These are phyloP conservation scores for Pristionchus entomophagus DNA, from an alignment of 2,888 invertebrate genomes.

Conservation along the genomic window DNA sequence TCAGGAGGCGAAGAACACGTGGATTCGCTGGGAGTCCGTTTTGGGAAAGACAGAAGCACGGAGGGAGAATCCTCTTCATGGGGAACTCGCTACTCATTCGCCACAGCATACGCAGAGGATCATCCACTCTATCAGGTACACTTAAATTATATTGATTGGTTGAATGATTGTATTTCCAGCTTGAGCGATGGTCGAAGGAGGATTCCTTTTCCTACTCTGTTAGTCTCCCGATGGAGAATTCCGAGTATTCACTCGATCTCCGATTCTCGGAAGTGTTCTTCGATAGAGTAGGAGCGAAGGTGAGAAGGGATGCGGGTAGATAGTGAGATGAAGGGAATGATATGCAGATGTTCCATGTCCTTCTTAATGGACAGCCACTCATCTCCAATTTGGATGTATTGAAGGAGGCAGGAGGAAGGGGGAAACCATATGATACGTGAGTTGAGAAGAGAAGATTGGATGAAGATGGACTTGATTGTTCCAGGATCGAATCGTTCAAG, in stretches of 20 bases:
- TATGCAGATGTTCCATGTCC: conserved; percentile 37
- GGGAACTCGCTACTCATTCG: conserved; percentile 26
- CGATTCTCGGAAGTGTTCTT: conserved; percentile 48
- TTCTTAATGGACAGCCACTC: conserved; percentile 44
- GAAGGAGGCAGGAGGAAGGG: conserved; percentile 32
- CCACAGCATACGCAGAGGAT: not conserved
- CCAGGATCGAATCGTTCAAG: conserved; percentile 36
- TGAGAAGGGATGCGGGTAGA: not conserved
- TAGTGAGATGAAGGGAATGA: not conserved
- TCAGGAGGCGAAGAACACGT: conserved; percentile 37
- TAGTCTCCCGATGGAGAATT: conserved; percentile 11
- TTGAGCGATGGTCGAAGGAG: conserved; percentile 12
- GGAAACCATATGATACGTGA: conserved; percentile 35
- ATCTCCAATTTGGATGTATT: conserved; percentile 30
- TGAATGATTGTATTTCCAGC: not conserved
- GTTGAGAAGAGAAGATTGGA: not conserved
- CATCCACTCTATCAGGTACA: conserved; percentile 46
- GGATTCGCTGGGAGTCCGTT: conserved; percentile 36
- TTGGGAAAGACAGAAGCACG: not conserved
- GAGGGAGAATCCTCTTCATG: conserved; percentile 34
- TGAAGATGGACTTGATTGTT: not conserved
- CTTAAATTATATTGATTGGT: not conserved
- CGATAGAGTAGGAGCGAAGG: conserved; percentile 30
- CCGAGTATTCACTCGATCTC: conserved; percentile 41
- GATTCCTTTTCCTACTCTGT: conserved; percentile 39